Percentiles rank a stretch among this genome's conserved stretches.
These are phyloP conservation scores for Sceloporus tristichus DNA, from an alignment of 2,113 vertebrate genomes.

Conservation along the genomic window DNA sequence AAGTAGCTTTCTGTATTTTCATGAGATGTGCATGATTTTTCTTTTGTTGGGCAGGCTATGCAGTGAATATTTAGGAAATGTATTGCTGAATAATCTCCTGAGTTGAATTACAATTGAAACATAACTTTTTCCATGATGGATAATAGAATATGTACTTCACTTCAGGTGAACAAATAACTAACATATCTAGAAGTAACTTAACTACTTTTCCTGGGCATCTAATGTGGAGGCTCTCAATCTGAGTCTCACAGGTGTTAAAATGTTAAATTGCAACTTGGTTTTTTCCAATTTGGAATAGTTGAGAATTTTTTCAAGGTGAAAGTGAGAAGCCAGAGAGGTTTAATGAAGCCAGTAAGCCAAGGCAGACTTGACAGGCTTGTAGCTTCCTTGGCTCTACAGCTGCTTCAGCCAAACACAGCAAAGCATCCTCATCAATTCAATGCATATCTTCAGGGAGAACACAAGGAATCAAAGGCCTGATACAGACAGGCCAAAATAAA, in stretches of 20 bases:
- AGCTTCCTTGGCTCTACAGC: not conserved
- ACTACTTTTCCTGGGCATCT: too few species aligned
- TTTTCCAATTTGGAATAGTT: not conserved
- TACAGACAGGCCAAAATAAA: too few species aligned
- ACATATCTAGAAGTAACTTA: fast-evolving
- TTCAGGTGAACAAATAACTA: not conserved
- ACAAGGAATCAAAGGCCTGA: too few species aligned
- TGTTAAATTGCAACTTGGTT: not conserved
- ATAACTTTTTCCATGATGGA: not conserved
- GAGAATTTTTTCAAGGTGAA: not conserved
- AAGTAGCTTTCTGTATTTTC: not conserved
- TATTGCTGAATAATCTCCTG: fast-evolving
- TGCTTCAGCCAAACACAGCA: not conserved
- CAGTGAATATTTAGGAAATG: not conserved
- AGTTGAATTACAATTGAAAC: not conserved
- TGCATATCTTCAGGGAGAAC: not conserved
- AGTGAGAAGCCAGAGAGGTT: not conserved
- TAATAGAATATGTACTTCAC: not conserved
- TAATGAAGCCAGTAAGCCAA: not conserved
- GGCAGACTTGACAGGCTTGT: not conserved
- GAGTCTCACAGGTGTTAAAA: not conserved
- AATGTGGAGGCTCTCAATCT: not conserved
- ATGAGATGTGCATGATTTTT: conserved; percentile 43
- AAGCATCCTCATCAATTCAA: not conserved
- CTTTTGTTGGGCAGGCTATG: conserved; percentile 8